phyloP scores from a whole-genome alignment of 92 coral and sea anemone species.

The Epizoanthus ramosus region DNA sequence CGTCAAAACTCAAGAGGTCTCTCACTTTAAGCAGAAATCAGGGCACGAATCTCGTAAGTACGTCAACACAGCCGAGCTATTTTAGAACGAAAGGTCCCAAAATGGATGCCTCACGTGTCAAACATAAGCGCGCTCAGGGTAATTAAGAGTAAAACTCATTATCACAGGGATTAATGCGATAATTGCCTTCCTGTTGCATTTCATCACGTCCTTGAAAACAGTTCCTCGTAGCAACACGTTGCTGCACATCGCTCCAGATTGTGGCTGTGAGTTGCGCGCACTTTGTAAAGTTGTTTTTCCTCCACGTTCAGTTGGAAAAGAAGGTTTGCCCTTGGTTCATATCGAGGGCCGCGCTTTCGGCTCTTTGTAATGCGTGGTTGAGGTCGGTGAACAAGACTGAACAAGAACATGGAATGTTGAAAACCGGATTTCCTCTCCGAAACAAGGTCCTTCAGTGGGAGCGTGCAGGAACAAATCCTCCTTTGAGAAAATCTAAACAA shows the following conservation, averaged over 20 bases:
- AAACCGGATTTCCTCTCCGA: conserved; percentile 33
- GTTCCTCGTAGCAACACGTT: not conserved
- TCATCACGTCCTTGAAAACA: conserved; percentile 35
- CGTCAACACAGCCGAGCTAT: conserved; percentile 17
- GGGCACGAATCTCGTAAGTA: not conserved
- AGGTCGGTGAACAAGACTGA: not conserved
- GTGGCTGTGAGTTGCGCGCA: not conserved
- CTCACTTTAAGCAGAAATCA: not conserved
- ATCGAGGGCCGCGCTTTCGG: not conserved
- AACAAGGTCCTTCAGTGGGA: conserved; percentile 2
- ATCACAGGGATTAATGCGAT: conserved; percentile 1
- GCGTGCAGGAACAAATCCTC: not conserved
- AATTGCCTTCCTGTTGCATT: conserved; percentile 31
- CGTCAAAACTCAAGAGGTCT: not conserved
- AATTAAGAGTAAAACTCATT: conserved; percentile 6
- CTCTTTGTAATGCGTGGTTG: not conserved
- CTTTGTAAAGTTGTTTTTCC: not conserved
- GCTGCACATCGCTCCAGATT: not conserved
- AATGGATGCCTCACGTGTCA: conserved; percentile 24
- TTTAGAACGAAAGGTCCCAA: conserved; percentile 10
- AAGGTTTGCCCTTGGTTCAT: not conserved
- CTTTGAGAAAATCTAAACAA: not conserved
- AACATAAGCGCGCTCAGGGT: not conserved
- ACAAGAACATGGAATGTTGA: not conserved
- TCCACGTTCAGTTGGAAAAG: not conserved